Evolutionary conservation across 2,113 vertebrate genomes (phyloP).

Genomic region (Gorsachius goisagi): DNA sequence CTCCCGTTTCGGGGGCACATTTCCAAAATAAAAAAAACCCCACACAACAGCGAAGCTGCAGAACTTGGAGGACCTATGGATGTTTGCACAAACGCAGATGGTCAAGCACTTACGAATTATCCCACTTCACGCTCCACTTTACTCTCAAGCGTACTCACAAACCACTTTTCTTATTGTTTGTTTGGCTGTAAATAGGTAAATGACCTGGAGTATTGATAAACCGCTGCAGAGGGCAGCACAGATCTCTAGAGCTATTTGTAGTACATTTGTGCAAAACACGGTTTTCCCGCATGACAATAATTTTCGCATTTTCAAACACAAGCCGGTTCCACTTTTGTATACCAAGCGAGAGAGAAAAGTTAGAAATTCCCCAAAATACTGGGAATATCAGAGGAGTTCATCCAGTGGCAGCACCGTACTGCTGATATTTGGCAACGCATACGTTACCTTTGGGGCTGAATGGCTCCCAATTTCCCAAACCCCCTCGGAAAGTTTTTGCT

Average conservation of each 20-base stretch:
- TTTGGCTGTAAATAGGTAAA: slow-evolving; percentile 42
- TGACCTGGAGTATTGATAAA: slow-evolving; percentile 26
- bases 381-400: neutral
- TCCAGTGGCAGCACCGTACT: neutral
- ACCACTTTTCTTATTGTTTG: slow-evolving; percentile 20
- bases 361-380: neutral
- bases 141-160: neutral
- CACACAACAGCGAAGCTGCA: rapidly evolving
- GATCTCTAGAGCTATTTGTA: neutral
- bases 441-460: neutral
- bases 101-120: neutral
- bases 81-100: neutral
- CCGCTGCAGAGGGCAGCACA: slow-evolving; percentile 53
- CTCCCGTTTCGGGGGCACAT: rapidly evolving
- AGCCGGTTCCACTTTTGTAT: neutral
- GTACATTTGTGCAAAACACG: neutral
- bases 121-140: neutral
- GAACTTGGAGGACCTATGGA: neutral
- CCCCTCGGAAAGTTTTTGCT: neutral
- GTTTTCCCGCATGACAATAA: neutral
- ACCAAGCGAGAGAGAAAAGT: neutral
- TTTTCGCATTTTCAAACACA: neutral
- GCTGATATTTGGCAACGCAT: neutral
- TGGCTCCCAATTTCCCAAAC: neutral
- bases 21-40: neutral